Percentiles rank a stretch among this genome's conserved stretches.
phyloP scores from a whole-genome alignment of 2,797 vertebrate species.

The Pygocentrus nattereri region DNA sequence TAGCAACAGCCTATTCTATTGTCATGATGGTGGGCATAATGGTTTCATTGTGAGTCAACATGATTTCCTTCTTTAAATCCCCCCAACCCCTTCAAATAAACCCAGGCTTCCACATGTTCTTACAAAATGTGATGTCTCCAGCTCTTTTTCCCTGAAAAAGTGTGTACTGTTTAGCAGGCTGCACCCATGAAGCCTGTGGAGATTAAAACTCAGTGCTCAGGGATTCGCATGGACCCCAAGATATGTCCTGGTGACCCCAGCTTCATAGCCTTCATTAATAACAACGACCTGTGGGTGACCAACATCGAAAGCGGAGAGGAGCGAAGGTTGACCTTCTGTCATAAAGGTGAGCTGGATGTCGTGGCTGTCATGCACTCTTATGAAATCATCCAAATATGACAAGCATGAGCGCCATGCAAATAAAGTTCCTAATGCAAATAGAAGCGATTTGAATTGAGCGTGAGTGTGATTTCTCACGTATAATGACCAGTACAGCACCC shows the following conservation, averaged over 20 bases:
- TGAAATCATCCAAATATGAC: slow-evolving; percentile 1
- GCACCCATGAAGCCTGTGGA: slow-evolving; percentile 93
- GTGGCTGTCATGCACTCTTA: neutral
- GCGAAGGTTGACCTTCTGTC: slow-evolving; percentile 79
- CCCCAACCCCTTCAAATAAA: neutral
- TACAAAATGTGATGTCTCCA: neutral
- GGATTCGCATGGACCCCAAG: slow-evolving; percentile 98
- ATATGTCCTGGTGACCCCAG: slow-evolving; percentile 91
- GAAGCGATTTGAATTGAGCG: neutral
- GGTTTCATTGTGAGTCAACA: slow-evolving; percentile 91
- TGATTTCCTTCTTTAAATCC: neutral
- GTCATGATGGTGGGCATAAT: slow-evolving; percentile 92
- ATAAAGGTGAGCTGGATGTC: slow-evolving; percentile 75
- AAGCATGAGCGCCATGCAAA: neutral
- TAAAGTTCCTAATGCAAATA: slow-evolving; percentile 13
- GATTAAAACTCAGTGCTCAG: slow-evolving; percentile 94
- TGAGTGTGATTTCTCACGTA: neutral
- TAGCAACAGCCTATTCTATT: slow-evolving; percentile 98
- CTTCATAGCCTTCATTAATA: slow-evolving; percentile 97
- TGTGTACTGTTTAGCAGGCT: slow-evolving; percentile 77
- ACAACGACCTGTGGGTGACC: slow-evolving; percentile 94
- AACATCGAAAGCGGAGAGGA: slow-evolving; percentile 89
- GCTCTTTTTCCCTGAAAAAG: slow-evolving; percentile 30
- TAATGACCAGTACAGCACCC: neutral
- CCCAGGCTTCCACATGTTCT: neutral